Conservation (phyloP, 1,140 invertebrate species). For the Aphelenchoides besseyi region DNA sequence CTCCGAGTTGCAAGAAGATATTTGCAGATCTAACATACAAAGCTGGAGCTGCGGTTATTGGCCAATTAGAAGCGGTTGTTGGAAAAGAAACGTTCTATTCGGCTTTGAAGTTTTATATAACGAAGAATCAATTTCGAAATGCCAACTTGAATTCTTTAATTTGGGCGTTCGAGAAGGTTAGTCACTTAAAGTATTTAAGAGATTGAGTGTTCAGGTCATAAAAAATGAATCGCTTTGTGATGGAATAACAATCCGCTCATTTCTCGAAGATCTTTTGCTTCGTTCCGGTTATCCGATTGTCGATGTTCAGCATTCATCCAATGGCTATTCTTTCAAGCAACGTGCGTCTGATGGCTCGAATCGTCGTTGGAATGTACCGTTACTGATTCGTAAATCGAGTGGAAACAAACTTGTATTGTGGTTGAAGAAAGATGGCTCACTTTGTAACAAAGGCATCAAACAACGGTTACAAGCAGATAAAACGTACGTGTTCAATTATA, state of each 20-base stretch:
- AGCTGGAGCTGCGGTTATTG: neutral
- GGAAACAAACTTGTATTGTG: neutral
- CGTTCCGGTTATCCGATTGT: neutral
- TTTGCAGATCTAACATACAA: slow-evolving; percentile 8
- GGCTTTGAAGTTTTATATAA: neutral
- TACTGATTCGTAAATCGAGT: neutral
- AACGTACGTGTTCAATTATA: neutral
- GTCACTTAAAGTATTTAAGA: neutral
- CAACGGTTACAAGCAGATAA: neutral
- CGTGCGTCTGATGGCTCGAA: neutral
- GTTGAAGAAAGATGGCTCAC: slow-evolving; percentile 4
- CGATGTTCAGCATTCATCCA: neutral
- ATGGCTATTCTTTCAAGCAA: neutral
- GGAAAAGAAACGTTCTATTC: neutral
- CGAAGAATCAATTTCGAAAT: neutral
- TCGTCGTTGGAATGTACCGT: neutral
- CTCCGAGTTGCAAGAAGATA: neutral
- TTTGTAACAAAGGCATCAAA: neutral
- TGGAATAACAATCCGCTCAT: neutral
- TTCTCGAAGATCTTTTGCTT: neutral
- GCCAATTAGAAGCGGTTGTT: neutral
- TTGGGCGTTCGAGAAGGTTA: slow-evolving; percentile 1
- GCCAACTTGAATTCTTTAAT: neutral
- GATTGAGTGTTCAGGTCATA: neutral
- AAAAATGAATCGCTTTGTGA: neutral